Conservation (phyloP, 2,797 vertebrate genomes). For the Coilia nasus region DNA sequence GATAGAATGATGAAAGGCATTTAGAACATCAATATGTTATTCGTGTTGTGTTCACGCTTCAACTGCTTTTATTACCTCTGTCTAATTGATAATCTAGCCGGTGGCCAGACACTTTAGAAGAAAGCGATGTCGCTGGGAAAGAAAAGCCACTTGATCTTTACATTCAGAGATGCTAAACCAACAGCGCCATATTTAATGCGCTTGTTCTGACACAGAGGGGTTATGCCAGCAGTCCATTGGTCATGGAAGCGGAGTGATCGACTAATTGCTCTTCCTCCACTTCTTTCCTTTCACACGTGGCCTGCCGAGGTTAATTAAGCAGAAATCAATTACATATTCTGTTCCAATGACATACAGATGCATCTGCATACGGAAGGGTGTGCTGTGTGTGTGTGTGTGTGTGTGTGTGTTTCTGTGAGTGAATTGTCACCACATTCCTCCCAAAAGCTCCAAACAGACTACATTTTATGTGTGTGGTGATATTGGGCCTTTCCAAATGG, state of each 20-base stretch:
- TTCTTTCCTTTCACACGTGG: slow-evolving; percentile 2
- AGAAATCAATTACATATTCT: slow-evolving; percentile 9
- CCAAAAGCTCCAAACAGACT: background rate
- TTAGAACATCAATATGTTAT: background rate
- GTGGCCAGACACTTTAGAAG: background rate
- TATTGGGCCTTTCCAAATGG: background rate
- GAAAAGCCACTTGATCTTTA: background rate
- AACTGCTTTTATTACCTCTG: background rate
- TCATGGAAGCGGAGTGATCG: background rate
- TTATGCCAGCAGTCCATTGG: background rate
- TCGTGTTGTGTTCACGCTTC: background rate
- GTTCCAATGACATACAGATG: background rate
- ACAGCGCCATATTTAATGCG: background rate
- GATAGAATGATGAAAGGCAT: background rate
- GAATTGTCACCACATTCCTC: background rate
- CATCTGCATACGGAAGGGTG: slow-evolving; percentile 46
- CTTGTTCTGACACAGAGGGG: background rate
- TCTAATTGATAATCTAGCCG: background rate
- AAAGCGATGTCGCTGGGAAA: background rate
- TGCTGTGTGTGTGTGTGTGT: background rate
- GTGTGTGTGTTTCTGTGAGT: slow-evolving; percentile 17
- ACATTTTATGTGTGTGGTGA: background rate
- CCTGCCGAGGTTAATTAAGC: background rate
- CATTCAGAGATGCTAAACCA: background rate
- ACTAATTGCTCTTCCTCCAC: background rate